These are phyloP conservation scores for Resseliella maxima DNA, from an alignment of 2,888 invertebrate species.

Conservation along the genomic window DNA sequence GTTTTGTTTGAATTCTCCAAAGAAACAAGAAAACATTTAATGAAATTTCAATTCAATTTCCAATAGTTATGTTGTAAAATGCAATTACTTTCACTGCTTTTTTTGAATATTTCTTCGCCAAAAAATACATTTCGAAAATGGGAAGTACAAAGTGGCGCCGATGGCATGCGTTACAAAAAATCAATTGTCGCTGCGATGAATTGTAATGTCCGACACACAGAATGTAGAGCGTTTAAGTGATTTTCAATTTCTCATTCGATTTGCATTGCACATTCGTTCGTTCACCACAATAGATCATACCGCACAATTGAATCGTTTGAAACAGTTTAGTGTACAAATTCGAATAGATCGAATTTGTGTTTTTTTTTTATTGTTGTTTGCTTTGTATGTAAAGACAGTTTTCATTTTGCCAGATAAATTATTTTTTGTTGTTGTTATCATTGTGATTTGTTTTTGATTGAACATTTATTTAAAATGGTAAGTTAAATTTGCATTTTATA, in stretches of 20 bases:
- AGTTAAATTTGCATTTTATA: neutral
- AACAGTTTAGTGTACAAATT: neutral
- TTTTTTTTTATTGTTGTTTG: neutral
- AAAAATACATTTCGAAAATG: no score
- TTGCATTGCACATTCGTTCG: conserved; percentile 23
- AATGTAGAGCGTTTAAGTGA: no score
- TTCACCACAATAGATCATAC: neutral
- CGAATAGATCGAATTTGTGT: neutral
- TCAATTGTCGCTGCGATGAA: no score
- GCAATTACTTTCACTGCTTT: no score
- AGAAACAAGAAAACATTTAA: no score
- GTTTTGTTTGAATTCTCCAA: no score
- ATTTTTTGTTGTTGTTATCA: neutral
- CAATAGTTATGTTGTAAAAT: no score
- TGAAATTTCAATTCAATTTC: no score
- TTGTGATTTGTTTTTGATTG: neutral
- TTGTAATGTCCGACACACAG: neutral
- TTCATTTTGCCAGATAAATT: neutral
- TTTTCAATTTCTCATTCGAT: neutral
- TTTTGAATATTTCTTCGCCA: no score
- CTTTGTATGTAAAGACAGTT: neutral
- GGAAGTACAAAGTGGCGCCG: no score
- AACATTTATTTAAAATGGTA: conserved; percentile 10
- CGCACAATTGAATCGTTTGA: neutral
- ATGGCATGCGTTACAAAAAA: no score